Percentiles rank a stretch among this genome's conserved stretches.
These are phyloP conservation scores for Esperia sulphurella DNA, from an alignment of 2,888 invertebrate genomes.

Conservation along the genomic window DNA sequence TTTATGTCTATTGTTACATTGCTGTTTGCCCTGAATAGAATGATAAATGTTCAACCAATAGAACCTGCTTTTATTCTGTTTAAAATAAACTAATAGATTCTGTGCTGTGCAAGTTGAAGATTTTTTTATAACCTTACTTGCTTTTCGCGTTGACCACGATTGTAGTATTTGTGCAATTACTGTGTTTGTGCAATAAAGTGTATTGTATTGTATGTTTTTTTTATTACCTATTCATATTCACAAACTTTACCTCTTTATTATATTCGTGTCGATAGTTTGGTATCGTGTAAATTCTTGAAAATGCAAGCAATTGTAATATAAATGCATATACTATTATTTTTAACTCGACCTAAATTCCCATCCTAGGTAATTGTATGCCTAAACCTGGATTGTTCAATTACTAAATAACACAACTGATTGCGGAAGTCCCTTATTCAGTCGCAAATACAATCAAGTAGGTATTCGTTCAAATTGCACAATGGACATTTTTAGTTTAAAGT, in stretches of 20 bases:
- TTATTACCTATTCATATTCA: too few relatives aligned
- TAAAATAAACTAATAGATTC: background rate
- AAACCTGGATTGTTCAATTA: constrained; percentile 51
- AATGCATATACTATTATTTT: background rate
- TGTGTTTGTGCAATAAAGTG: too few relatives aligned
- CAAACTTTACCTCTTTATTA: too few relatives aligned
- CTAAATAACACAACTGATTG: constrained; percentile 43
- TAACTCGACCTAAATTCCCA: constrained; percentile 29
- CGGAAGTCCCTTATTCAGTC: constrained; percentile 63
- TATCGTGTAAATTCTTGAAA: too few relatives aligned
- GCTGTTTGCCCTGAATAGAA: constrained; percentile 40
- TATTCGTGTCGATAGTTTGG: too few relatives aligned
- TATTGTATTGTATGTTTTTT: too few relatives aligned
- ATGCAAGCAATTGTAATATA: too few relatives aligned
- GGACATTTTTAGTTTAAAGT: too few relatives aligned
- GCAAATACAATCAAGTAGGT: constrained; percentile 23
- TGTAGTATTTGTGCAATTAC: too few relatives aligned
- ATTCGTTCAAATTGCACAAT: background rate
- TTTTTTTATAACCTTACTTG: too few relatives aligned
- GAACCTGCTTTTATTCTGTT: background rate
- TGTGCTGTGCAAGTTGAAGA: too few relatives aligned
- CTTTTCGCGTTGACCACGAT: background rate
- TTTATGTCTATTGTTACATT: constrained; percentile 31
- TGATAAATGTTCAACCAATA: constrained; percentile 3
- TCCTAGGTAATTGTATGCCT: constrained; percentile 27